Evolutionary conservation across 2,888 invertebrate genomes (phyloP).

Genomic region (Halictus ligatus): DNA sequence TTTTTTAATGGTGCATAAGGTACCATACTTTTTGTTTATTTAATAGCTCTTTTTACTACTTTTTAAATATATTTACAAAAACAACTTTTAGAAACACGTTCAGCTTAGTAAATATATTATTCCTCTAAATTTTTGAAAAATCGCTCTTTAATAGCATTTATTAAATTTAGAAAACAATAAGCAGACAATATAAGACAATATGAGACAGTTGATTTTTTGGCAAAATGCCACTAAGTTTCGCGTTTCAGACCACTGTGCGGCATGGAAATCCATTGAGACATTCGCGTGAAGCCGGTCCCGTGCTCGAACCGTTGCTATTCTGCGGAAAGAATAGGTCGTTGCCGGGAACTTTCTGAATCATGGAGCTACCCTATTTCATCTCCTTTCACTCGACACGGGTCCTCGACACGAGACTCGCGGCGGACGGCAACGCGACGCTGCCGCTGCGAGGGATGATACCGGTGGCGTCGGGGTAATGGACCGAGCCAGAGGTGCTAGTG

Average conservation of each 20-base stretch:
- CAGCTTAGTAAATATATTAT: too few relatives aligned
- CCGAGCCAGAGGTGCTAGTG: conserved; percentile 66
- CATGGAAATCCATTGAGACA: neutral
- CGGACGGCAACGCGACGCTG: conserved; percentile 21
- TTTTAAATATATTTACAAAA: too few relatives aligned
- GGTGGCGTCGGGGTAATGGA: conserved; percentile 76
- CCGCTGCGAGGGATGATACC: conserved; percentile 60
- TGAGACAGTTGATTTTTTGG: too few relatives aligned
- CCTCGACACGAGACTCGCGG: conserved; percentile 11
- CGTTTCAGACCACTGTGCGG: neutral
- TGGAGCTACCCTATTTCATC: conserved; percentile 47
- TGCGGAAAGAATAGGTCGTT: neutral
- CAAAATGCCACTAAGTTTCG: too few relatives aligned
- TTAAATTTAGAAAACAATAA: too few relatives aligned
- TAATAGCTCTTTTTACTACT: too few relatives aligned
- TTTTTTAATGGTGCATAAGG: too few relatives aligned
- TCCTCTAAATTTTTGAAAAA: too few relatives aligned
- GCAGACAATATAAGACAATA: too few relatives aligned
- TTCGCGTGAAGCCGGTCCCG: neutral
- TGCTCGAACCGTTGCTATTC: neutral
- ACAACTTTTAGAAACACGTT: too few relatives aligned
- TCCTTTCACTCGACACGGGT: conserved; percentile 21
- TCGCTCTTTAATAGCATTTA: too few relatives aligned
- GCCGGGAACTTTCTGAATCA: conserved; percentile 35
- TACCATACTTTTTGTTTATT: too few relatives aligned